phyloP scores from a whole-genome alignment of 2,888 invertebrate species.

The Uloborus plumipes region DNA sequence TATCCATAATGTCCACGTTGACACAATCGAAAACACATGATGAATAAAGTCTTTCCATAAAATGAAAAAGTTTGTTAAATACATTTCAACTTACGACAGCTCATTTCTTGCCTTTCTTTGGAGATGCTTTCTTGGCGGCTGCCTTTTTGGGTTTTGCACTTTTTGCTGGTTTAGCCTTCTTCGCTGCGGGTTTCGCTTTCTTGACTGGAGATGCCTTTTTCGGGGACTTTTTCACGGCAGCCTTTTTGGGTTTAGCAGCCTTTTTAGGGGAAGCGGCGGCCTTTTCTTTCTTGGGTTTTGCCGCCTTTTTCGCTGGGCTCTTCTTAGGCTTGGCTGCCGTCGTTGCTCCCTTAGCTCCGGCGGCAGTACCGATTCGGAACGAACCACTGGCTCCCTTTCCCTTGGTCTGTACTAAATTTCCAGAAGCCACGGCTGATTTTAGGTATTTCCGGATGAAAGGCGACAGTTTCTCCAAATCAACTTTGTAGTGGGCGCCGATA shows the following conservation, averaged over 20 bases:
- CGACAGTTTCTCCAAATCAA: conserved; percentile 72
- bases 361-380: conserved; percentile 67
- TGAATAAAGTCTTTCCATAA: neutral
- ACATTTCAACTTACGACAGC: no score
- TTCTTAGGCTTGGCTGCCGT: conserved; percentile 52
- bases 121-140: conserved; percentile 60
- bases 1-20: no score
- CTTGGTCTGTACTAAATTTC: conserved; percentile 69
- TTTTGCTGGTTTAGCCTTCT: conserved; percentile 28
- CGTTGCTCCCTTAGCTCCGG: conserved; percentile 31
- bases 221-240: conserved; percentile 30
- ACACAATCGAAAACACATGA: neutral
- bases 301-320: conserved; percentile 38
- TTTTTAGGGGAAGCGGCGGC: conserved; percentile 34
- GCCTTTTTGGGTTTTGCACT: conserved; percentile 36
- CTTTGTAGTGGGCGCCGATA: conserved; percentile 76
- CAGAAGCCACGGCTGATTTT: conserved; percentile 75
- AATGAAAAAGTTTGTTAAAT: neutral
- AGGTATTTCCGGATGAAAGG: conserved; percentile 78
- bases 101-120: conserved; percentile 56
- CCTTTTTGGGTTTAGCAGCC: conserved; percentile 52
- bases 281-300: conserved; percentile 48
- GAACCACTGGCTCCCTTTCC: conserved; percentile 69
- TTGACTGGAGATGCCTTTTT: conserved; percentile 45
- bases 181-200: conserved; percentile 51